phyloP scores from a whole-genome alignment of 2,113 vertebrate genomes.

The Centrocercus urophasianus region DNA sequence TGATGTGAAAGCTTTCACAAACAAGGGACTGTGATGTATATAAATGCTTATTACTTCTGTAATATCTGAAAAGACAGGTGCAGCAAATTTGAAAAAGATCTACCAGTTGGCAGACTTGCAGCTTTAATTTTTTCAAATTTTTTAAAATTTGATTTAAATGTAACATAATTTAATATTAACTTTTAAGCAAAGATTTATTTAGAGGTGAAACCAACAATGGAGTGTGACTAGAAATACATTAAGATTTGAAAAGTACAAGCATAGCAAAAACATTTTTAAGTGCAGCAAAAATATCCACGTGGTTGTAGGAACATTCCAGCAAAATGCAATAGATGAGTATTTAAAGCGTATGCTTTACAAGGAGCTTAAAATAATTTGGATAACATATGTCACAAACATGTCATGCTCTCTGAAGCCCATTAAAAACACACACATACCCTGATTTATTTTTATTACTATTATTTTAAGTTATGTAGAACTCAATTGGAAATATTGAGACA shows the following conservation, averaged over 20 bases:
- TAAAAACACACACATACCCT: neutral
- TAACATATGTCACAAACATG: neutral
- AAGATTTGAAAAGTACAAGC: neutral
- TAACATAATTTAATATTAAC: neutral
- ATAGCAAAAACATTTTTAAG: neutral
- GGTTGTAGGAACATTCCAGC: neutral
- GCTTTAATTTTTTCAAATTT: neutral
- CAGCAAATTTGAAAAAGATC: neutral
- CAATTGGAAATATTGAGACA: neutral
- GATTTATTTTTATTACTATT: neutral
- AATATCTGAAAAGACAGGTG: neutral
- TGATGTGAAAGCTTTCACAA: neutral
- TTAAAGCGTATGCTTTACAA: neutral
- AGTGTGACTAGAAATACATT: neutral
- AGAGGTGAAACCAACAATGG: neutral
- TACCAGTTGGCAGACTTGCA: neutral
- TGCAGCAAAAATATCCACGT: neutral
- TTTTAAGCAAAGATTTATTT: neutral
- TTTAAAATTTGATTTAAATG: neutral
- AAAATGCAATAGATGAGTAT: fast-evolving
- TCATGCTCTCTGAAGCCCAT: neutral
- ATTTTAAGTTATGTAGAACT: neutral
- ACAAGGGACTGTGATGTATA: neutral
- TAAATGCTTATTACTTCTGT: neutral
- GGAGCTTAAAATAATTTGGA: neutral